Conservation (phyloP, 2,888 invertebrate species). For the Sminthurides aquaticus region DNA sequence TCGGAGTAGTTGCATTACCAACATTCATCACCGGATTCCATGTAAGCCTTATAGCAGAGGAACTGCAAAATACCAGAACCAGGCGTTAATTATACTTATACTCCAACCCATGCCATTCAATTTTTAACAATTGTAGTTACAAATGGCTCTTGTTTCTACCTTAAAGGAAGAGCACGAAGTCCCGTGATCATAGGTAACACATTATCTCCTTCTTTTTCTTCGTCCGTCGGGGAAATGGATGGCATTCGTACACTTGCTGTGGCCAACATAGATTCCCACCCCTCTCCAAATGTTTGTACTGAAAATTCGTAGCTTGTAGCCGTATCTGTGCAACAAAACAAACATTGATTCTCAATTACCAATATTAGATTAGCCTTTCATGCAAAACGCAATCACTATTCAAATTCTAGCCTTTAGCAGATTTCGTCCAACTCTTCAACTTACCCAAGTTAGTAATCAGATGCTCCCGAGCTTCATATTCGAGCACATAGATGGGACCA, state of each 20-base stretch:
- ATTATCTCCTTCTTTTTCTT: constrained; percentile 15
- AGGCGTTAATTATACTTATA: neutral
- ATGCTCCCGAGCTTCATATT: constrained; percentile 25
- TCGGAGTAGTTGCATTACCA: constrained; percentile 23
- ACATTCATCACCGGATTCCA: constrained; percentile 24
- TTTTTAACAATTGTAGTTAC: too few relatives aligned
- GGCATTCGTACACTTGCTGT: constrained; percentile 32
- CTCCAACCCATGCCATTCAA: neutral
- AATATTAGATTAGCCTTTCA: too few relatives aligned
- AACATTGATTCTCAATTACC: constrained; percentile 1
- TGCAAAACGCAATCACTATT: too few relatives aligned
- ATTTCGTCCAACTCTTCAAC: neutral
- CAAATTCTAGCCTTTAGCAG: neutral
- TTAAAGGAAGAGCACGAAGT: constrained; percentile 32
- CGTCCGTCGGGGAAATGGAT: constrained; percentile 7
- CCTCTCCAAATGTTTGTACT: constrained; percentile 34
- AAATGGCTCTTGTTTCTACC: too few relatives aligned
- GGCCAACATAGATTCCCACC: constrained; percentile 33
- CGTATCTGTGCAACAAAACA: constrained; percentile 25
- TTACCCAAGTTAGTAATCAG: constrained; percentile 33
- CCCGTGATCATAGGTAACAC: constrained; percentile 26
- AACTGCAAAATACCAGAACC: constrained; percentile 17
- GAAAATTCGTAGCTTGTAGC: constrained; percentile 34
- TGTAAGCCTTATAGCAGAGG: constrained; percentile 30
- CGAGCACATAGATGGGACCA: constrained; percentile 33